phyloP scores from a whole-genome alignment of 2,888 invertebrate species.

The Chirona hameri region DNA sequence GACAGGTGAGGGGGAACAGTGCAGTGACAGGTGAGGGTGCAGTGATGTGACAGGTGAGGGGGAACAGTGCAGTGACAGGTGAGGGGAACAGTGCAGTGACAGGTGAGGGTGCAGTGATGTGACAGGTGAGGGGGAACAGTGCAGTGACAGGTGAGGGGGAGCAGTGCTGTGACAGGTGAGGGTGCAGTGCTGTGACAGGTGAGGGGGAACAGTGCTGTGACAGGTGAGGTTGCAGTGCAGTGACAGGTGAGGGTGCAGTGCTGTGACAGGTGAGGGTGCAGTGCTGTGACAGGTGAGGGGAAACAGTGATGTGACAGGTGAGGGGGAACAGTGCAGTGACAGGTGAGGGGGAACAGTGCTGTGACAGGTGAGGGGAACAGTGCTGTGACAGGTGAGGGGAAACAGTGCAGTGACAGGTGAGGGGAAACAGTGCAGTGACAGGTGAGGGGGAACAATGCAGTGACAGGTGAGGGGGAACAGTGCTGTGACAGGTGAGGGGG shows the following conservation, averaged over 20 bases:
- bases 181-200: background rate
- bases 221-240: background rate
- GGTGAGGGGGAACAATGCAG: background rate
- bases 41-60: background rate
- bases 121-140: background rate
- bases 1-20: too few species aligned
- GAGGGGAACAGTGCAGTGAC: background rate
- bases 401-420: background rate
- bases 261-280: background rate
- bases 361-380: background rate
- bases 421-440: background rate
- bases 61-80: background rate
- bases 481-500: background rate
- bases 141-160: background rate
- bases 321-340: background rate
- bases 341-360: slow-evolving; percentile 1
- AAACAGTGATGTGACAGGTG: too few species aligned
- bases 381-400: background rate
- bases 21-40: background rate
- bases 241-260: too few species aligned
- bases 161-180: too few species aligned
- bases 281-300: background rate
- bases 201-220: too few species aligned
- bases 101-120: too few species aligned
- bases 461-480: too few species aligned